These are phyloP conservation scores for Dinoponera quadriceps DNA, from an alignment of 1,140 invertebrate species.

Conservation along the genomic window DNA sequence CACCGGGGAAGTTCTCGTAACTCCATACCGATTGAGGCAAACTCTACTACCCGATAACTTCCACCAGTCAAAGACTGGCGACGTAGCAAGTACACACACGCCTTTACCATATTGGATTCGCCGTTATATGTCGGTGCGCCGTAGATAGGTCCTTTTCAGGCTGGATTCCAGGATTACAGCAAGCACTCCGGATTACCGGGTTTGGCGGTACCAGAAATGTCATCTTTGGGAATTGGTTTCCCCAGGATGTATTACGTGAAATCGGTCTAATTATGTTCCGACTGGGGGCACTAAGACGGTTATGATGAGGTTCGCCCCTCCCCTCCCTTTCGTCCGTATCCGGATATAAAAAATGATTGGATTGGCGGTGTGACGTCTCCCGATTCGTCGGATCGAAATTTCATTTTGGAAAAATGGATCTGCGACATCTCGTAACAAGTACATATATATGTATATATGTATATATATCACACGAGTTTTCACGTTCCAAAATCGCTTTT, in stretches of 20 bases:
- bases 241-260: conserved; percentile 49
- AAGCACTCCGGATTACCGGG: conserved; percentile 67
- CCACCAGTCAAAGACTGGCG: conserved; percentile 33
- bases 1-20: conserved; percentile 61
- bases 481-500: too few relatives aligned
- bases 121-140: conserved; percentile 10
- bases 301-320: background rate
- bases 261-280: conserved; percentile 65
- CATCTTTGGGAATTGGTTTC: conserved; percentile 67
- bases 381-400: conserved; percentile 7
- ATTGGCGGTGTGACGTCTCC: background rate
- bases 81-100: conserved; percentile 27
- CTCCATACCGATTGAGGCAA: conserved; percentile 76
- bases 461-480: too few relatives aligned
- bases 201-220: conserved; percentile 56
- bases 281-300: conserved; percentile 23
- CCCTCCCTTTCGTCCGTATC: too few relatives aligned
- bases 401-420: too few relatives aligned
- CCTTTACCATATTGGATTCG: conserved; percentile 64
- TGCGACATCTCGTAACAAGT: too few relatives aligned
- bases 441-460: too few relatives aligned
- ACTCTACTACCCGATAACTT: conserved; percentile 64
- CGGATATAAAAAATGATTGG: conserved; percentile 26
- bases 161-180: conserved; percentile 66
- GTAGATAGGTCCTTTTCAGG: conserved; percentile 60